A percentile compares a stretch with the other conserved stretches of the same genome.
These are phyloP conservation scores for Arremon brunneinucha DNA, from an alignment of 2,797 vertebrate genomes.

Conservation along the genomic window DNA sequence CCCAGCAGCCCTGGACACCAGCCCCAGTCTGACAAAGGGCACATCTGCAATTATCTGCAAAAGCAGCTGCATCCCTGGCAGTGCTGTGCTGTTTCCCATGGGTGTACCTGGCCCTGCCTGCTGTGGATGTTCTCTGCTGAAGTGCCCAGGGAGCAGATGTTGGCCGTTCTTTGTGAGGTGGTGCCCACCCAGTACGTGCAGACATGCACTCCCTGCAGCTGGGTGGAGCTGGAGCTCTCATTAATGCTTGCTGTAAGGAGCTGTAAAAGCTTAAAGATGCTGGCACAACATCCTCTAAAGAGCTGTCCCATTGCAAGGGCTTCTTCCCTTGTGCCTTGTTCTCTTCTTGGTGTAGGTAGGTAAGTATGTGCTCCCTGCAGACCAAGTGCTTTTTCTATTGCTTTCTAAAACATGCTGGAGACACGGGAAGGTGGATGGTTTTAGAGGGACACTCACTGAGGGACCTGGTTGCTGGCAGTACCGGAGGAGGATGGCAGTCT, in stretches of 20 bases:
- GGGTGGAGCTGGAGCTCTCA: background rate
- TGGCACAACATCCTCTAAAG: background rate
- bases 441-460: background rate
- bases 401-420: background rate
- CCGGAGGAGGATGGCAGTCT: background rate
- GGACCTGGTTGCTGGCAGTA: background rate
- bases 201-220: background rate
- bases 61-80: background rate
- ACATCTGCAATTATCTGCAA: background rate
- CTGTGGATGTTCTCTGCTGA: background rate
- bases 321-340: background rate
- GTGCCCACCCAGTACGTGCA: background rate
- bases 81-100: background rate
- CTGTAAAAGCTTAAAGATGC: background rate
- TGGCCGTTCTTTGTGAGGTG: background rate
- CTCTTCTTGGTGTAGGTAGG: background rate
- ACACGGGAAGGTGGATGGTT: background rate
- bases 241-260: background rate
- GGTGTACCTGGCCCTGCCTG: rapidly evolving
- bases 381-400: background rate
- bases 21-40: background rate
- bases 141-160: background rate
- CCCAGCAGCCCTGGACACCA: background rate
- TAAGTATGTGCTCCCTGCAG: background rate
- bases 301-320: background rate